phyloP scores from a whole-genome alignment of 2,888 invertebrate species.

The Lasioglossum figueresi region DNA sequence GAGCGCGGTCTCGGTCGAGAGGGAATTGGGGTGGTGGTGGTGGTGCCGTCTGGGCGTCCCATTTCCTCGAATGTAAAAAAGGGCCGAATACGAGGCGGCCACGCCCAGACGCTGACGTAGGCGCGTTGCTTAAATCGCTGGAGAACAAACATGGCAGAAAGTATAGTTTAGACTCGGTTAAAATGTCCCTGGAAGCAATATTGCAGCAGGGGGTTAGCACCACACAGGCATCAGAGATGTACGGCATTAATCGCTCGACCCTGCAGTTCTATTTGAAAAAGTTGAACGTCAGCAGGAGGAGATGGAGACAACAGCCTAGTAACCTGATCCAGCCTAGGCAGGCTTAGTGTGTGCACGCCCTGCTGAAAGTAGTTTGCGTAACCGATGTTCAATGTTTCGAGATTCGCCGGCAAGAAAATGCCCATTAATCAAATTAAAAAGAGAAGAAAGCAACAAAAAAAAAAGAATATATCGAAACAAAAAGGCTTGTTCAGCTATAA shows the following conservation, averaged over 20 bases:
- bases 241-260: slow-evolving; percentile 85
- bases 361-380: slow-evolving; percentile 36
- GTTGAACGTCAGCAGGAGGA: slow-evolving; percentile 84
- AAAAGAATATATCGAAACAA: background rate
- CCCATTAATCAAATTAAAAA: slow-evolving; percentile 26
- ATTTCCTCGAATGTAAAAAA: slow-evolving; percentile 82
- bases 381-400: slow-evolving; percentile 40
- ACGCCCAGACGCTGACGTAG: slow-evolving; percentile 80
- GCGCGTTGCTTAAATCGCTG: slow-evolving; percentile 82
- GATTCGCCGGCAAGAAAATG: slow-evolving; percentile 31
- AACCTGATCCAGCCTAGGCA: slow-evolving; percentile 72
- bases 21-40: slow-evolving; percentile 74
- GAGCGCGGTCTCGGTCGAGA: slow-evolving; percentile 80
- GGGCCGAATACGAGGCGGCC: slow-evolving; percentile 75
- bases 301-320: slow-evolving; percentile 78
- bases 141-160: slow-evolving; percentile 83
- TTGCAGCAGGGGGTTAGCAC: slow-evolving; percentile 85
- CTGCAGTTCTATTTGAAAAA: slow-evolving; percentile 86
- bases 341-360: slow-evolving; percentile 63
- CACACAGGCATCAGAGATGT: slow-evolving; percentile 85
- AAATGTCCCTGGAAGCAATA: slow-evolving; percentile 85
- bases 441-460: background rate
- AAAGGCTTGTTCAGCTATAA: slow-evolving; percentile 16
- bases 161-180: slow-evolving; percentile 84
- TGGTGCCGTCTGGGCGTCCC: slow-evolving; percentile 79